Evolutionary conservation across 2,888 invertebrate genomes (phyloP).

Genomic region (Brachyopa scutellaris): DNA sequence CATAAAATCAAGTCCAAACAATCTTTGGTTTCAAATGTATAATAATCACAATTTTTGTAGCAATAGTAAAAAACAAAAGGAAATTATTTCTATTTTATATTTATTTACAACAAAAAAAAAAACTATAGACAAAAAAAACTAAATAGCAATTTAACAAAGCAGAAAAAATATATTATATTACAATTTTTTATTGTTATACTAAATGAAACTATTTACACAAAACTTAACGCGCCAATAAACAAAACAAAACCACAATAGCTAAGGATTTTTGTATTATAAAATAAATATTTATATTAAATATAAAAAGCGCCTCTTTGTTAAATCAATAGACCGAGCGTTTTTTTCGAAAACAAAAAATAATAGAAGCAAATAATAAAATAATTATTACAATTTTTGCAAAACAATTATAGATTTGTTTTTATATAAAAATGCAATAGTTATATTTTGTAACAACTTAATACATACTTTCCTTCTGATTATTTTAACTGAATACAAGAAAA

Average conservation of each 20-base stretch:
- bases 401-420: slow-evolving; percentile 31
- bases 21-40: slow-evolving; percentile 71
- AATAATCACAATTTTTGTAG: slow-evolving; percentile 64
- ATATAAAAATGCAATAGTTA: slow-evolving; percentile 35
- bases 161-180: slow-evolving; percentile 55
- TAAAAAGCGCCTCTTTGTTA: slow-evolving; percentile 26
- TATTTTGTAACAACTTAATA: slow-evolving; percentile 26
- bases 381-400: slow-evolving; percentile 52
- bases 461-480: slow-evolving; percentile 26
- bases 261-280: slow-evolving; percentile 29
- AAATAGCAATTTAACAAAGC: slow-evolving; percentile 54
- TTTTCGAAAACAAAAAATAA: slow-evolving; percentile 6
- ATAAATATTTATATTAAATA: slow-evolving; percentile 52
- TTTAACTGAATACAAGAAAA: slow-evolving; percentile 40
- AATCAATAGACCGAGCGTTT: slow-evolving; percentile 58
- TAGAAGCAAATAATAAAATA: slow-evolving; percentile 37
- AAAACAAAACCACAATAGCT: slow-evolving; percentile 66
- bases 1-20: slow-evolving; percentile 74
- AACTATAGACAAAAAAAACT: slow-evolving; percentile 50
- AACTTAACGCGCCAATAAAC: slow-evolving; percentile 63
- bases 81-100: slow-evolving; percentile 70
- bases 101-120: slow-evolving; percentile 62
- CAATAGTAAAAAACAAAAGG: slow-evolving; percentile 70
- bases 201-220: slow-evolving; percentile 71
- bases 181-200: slow-evolving; percentile 70